These are phyloP conservation scores for Idaea biselata DNA, from an alignment of 2,888 invertebrate species.

Conservation along the genomic window DNA sequence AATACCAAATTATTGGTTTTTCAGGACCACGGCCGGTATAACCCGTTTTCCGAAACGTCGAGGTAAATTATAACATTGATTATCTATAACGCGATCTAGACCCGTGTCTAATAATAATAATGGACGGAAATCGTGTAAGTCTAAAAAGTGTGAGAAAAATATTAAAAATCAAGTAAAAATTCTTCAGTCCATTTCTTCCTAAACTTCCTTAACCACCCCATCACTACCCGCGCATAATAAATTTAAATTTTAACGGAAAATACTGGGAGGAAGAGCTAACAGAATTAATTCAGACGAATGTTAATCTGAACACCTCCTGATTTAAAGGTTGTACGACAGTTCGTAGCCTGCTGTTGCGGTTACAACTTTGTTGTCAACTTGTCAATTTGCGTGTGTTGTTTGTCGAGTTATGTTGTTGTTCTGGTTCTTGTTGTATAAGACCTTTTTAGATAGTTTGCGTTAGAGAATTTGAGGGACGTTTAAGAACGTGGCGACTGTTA, in stretches of 20 bases:
- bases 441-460: background rate
- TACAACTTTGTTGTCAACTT: background rate
- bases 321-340: constrained; percentile 27
- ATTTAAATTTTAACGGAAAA: constrained; percentile 41
- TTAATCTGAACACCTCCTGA: constrained; percentile 52
- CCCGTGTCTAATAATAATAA: no score
- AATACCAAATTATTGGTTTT: no score
- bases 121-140: no score
- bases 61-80: no score
- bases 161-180: background rate
- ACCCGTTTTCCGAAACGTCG: no score
- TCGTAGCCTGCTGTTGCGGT: background rate
- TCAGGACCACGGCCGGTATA: no score
- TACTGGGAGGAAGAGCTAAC: constrained; percentile 33
- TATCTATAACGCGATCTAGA: no score
- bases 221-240: constrained; percentile 25
- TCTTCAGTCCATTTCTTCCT: constrained; percentile 10
- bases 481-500: no score
- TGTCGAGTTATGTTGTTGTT: background rate
- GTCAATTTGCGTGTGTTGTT: constrained; percentile 1
- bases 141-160: no score
- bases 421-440: background rate
- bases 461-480: background rate
- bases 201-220: constrained; percentile 15
- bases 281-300: constrained; percentile 55